Conservation (phyloP, 2,113 vertebrate genomes). For the Takifugu flavidus region DNA sequence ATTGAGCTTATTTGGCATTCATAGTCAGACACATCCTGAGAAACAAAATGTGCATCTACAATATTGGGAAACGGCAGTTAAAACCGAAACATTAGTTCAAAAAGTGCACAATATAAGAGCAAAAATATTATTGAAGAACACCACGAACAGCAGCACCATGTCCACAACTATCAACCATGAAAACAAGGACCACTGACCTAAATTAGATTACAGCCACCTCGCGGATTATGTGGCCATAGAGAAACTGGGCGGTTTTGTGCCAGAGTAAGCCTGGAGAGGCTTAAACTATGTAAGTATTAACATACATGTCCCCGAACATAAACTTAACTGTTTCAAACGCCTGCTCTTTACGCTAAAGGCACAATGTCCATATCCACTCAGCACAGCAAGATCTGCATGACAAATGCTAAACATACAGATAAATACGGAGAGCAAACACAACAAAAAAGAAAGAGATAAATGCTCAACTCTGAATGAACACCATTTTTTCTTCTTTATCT, state of each 20-base stretch:
- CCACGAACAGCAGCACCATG: not conserved
- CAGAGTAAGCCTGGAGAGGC: not conserved
- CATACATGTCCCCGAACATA: not conserved
- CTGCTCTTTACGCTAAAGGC: not conserved
- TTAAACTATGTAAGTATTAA: not conserved
- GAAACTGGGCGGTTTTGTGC: not conserved
- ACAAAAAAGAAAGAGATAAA: too few species aligned
- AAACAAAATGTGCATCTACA: not conserved
- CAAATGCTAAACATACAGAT: too few species aligned
- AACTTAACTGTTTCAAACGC: not conserved
- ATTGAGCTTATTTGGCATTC: not conserved
- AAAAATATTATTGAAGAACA: not conserved
- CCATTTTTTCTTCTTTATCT: too few species aligned
- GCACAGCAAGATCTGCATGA: too few species aligned
- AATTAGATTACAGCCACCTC: conserved; percentile 23
- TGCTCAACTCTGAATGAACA: too few species aligned
- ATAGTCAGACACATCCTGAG: not conserved
- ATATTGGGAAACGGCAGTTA: not conserved
- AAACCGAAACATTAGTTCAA: not conserved
- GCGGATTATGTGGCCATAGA: conserved; percentile 21
- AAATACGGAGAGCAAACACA: too few species aligned
- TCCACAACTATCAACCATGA: conserved; percentile 5
- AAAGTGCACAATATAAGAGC: not conserved
- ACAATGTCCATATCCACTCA: not conserved
- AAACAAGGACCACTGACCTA: conserved; percentile 41